Evolutionary conservation across 2,113 vertebrate genomes (phyloP).

Genomic region (Gallinago media): DNA sequence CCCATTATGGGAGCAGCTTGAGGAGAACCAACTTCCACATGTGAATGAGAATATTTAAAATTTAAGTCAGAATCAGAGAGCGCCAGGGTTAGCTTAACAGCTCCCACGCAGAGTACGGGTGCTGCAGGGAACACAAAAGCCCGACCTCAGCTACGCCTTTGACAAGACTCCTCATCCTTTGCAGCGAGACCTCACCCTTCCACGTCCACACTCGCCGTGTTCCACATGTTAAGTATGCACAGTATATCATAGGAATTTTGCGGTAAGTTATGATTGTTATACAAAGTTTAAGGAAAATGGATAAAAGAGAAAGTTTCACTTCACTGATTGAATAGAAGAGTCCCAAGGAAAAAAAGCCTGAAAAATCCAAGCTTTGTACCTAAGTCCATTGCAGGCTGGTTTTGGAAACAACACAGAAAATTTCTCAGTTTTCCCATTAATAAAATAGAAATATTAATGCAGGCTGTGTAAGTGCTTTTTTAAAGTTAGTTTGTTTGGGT

Average conservation of each 20-base stretch:
- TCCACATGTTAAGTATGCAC: neutral
- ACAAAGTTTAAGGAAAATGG: neutral
- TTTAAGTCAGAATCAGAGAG: neutral
- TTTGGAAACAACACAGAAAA: neutral
- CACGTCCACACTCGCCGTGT: accelerated
- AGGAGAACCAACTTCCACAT: neutral
- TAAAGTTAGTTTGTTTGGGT: neutral
- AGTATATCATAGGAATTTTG: neutral
- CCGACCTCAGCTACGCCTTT: neutral
- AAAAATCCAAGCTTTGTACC: neutral
- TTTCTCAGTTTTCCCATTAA: neutral
- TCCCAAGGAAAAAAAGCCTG: neutral
- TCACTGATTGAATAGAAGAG: neutral
- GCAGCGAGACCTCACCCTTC: neutral
- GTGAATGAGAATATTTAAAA: neutral
- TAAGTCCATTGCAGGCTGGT: neutral
- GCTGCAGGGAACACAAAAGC: neutral
- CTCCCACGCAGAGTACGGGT: neutral
- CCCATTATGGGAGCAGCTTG: neutral
- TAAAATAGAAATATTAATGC: neutral
- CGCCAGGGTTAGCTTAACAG: neutral
- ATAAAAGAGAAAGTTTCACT: neutral
- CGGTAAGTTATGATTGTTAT: neutral
- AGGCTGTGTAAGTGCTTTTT: neutral
- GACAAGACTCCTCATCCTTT: neutral